Evolutionary conservation across 2,888 invertebrate species (phyloP).

Genomic region (Sesia bembeciformis): DNA sequence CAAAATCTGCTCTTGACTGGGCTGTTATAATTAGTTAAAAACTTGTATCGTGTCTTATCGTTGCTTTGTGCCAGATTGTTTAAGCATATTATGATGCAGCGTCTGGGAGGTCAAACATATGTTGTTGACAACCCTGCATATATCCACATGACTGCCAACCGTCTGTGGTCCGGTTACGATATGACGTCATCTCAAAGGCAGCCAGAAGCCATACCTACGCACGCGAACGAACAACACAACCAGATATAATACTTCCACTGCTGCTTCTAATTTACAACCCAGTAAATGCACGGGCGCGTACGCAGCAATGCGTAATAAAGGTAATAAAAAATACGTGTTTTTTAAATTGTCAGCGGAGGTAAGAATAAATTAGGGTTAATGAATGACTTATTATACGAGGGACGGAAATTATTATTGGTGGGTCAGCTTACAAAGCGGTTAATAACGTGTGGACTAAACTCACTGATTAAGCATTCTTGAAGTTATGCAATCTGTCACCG

Average conservation of each 20-base stretch:
- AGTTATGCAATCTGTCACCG: neutral
- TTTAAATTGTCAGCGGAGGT: slow-evolving; percentile 41
- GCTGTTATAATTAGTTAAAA: too few species aligned
- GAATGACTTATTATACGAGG: slow-evolving; percentile 67
- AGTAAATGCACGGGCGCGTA: slow-evolving; percentile 12
- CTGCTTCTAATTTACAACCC: slow-evolving; percentile 27
- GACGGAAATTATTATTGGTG: slow-evolving; percentile 68
- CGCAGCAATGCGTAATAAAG: slow-evolving; percentile 21
- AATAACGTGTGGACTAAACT: slow-evolving; percentile 5
- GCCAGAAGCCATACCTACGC: slow-evolving; percentile 58
- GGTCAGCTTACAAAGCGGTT: slow-evolving; percentile 42
- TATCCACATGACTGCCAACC: slow-evolving; percentile 6
- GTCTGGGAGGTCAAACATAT: neutral
- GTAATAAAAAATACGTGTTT: slow-evolving; percentile 18
- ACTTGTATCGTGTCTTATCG: too few species aligned
- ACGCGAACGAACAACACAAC: slow-evolving; percentile 23
- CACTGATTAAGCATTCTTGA: neutral
- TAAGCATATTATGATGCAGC: too few species aligned
- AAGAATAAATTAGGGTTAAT: slow-evolving; percentile 71
- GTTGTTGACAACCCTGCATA: neutral
- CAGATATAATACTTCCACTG: slow-evolving; percentile 38
- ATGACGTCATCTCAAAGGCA: slow-evolving; percentile 64
- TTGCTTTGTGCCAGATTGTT: too few species aligned
- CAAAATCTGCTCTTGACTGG: too few species aligned
- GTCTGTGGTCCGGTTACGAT: slow-evolving; percentile 33